Evolutionary conservation across 2,113 vertebrate species (phyloP).

Genomic region (Entelurus aequoreus): DNA sequence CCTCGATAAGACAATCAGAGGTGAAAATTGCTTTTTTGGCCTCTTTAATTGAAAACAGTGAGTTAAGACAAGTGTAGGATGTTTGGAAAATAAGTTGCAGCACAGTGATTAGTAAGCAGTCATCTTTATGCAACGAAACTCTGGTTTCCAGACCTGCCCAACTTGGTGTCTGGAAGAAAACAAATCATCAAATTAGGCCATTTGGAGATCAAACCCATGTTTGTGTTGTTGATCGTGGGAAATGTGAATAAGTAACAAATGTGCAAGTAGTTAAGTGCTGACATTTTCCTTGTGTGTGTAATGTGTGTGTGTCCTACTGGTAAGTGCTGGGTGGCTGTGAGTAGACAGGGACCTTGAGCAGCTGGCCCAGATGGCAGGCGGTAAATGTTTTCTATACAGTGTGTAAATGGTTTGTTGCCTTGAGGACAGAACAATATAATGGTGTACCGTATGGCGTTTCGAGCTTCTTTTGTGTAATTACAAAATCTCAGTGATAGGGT

Average conservation of each 20-base stretch:
- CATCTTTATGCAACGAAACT: conserved; percentile 42
- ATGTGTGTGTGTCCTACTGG: conserved; percentile 44
- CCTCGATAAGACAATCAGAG: conserved; percentile 57
- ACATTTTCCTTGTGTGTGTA: conserved; percentile 39
- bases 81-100: conserved; percentile 24
- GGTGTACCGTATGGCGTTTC: conserved; percentile 55
- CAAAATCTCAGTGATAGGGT: conserved; percentile 52
- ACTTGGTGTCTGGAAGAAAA: conserved; percentile 56
- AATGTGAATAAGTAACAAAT: conserved; percentile 39
- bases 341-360: conserved; percentile 58
- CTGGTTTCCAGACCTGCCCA: conserved; percentile 62
- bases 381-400: conserved; percentile 52
- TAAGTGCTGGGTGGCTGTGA: conserved; percentile 46
- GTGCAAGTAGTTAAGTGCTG: conserved; percentile 58
- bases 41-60: conserved; percentile 69
- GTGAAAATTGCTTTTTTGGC: conserved; percentile 56
- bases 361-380: conserved; percentile 55
- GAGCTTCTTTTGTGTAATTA: conserved; percentile 61
- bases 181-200: conserved; percentile 26
- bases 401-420: conserved; percentile 64
- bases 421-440: conserved; percentile 58
- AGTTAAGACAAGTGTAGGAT: conserved; percentile 58
- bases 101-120: conserved; percentile 32
- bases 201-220: conserved; percentile 18
- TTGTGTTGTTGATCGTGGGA: conserved; percentile 40